These are phyloP conservation scores for Montipora sp. DNA, from an alignment of 64 coral and sea anemone genomes.

Conservation along the genomic window DNA sequence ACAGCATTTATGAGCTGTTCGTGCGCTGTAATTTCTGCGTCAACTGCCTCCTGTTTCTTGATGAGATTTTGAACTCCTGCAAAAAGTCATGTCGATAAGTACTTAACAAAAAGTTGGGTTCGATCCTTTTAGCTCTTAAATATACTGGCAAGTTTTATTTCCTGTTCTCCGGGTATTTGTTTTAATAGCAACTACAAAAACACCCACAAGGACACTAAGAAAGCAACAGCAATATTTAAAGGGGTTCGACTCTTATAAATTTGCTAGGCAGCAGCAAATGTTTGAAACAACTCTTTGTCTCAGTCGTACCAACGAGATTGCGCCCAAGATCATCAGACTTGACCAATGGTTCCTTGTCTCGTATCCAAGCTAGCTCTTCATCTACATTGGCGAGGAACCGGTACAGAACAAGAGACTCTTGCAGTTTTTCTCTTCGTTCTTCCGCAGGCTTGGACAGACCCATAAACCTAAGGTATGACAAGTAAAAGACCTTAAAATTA, in stretches of 20 bases:
- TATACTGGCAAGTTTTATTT: no score
- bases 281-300: neutral
- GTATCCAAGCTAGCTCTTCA: constrained; percentile 88
- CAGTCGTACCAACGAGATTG: constrained; percentile 65
- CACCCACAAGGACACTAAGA: no score
- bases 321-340: constrained; percentile 85
- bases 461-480: constrained; percentile 59
- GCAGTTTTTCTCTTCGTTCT: constrained; percentile 67
- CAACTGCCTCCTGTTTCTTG: constrained; percentile 92
- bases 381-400: constrained; percentile 83
- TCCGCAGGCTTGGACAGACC: constrained; percentile 68
- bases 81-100: constrained; percentile 1
- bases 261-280: no score
- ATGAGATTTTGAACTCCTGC: constrained; percentile 83
- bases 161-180: no score
- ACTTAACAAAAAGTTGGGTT: neutral
- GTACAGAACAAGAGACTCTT: constrained; percentile 73
- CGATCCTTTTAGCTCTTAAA: no score
- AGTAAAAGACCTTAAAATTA: neutral
- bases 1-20: constrained; percentile 68
- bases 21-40: constrained; percentile 79
- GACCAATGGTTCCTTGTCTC: constrained; percentile 87
- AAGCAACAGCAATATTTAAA: no score
- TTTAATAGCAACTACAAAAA: no score
- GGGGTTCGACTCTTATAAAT: no score